phyloP scores from a whole-genome alignment of 64 coral and sea anemone species.

The Pocillopora verrucosa region DNA sequence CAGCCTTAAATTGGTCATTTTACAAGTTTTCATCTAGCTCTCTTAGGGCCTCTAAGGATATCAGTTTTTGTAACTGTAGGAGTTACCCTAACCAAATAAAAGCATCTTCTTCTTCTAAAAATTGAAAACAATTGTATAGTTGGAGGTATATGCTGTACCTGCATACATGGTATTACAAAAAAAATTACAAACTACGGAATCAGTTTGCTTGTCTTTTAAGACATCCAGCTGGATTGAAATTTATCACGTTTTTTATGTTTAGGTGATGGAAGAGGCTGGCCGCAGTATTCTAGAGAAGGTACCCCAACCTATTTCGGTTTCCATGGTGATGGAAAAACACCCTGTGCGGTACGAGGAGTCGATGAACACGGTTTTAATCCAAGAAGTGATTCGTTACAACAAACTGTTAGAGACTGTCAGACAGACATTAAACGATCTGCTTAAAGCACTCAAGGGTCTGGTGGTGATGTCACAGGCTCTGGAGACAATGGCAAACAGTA shows the following conservation, averaged over 20 bases:
- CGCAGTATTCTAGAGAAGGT: conserved; percentile 85
- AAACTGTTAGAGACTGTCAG: conserved; percentile 78
- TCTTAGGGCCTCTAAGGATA: no score
- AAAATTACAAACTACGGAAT: no score
- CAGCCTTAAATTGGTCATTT: no score
- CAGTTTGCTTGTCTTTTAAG: no score
- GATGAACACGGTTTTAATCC: conserved; percentile 97
- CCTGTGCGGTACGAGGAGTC: conserved; percentile 98
- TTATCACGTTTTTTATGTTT: not conserved
- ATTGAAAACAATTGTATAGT: no score
- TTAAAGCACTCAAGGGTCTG: conserved; percentile 95
- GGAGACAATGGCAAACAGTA: conserved; percentile 95
- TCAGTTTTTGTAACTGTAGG: no score
- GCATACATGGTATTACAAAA: no score
- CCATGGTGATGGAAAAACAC: conserved; percentile 91
- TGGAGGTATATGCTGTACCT: no score
- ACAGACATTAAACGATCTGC: conserved; percentile 83
- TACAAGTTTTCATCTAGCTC: no score
- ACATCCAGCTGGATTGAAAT: not conserved
- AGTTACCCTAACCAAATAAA: no score
- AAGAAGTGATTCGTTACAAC: conserved; percentile 98
- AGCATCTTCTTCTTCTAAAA: no score
- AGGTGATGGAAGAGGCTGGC: conserved; percentile 97
- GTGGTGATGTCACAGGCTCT: conserved; percentile 98
- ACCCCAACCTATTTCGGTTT: conserved; percentile 81